Percentiles rank a stretch among this genome's conserved stretches.
Evolutionary conservation across 2,113 vertebrate genomes (phyloP).

Genomic region (Podarcis cretensis): DNA sequence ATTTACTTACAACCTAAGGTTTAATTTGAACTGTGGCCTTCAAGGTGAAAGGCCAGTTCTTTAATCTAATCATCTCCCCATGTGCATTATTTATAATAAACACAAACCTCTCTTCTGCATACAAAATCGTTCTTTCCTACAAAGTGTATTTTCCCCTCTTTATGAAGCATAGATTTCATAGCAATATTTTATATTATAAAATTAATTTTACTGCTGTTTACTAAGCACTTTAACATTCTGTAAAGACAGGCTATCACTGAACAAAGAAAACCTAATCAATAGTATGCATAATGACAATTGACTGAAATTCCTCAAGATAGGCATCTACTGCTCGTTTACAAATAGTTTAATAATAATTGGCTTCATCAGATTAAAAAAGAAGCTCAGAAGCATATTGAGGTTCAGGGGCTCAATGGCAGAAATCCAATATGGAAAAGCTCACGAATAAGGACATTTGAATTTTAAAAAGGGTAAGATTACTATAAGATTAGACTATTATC

Average conservation of each 20-base stretch:
- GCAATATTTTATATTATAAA: background rate
- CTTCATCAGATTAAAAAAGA: slow-evolving; percentile 35
- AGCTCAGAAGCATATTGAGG: slow-evolving; percentile 38
- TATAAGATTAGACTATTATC: background rate
- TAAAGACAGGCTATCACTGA: slow-evolving; percentile 31
- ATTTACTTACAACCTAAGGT: slow-evolving; percentile 71
- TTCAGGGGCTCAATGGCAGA: slow-evolving; percentile 44
- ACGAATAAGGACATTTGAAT: background rate
- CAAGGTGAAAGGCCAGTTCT: slow-evolving; percentile 70
- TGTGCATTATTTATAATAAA: slow-evolving; percentile 39
- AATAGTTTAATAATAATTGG: slow-evolving; percentile 59
- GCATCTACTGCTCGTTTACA: slow-evolving; percentile 57
- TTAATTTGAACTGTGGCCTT: slow-evolving; percentile 74
- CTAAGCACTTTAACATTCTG: background rate
- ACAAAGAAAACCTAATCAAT: slow-evolving; percentile 67
- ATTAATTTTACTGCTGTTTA: background rate
- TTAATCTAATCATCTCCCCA: slow-evolving; percentile 41
- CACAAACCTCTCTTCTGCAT: background rate
- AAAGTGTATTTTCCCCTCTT: background rate
- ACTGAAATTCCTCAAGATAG: slow-evolving; percentile 59
- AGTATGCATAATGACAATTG: slow-evolving; percentile 55
- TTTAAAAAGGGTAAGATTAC: background rate
- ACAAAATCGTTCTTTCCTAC: slow-evolving; percentile 14
- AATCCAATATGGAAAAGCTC: slow-evolving; percentile 2
- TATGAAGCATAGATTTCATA: background rate